A percentile compares a stretch with the other conserved stretches of the same genome.
These are phyloP conservation scores for Heterodera schachtii DNA, from an alignment of 1,140 invertebrate species.

Conservation along the genomic window DNA sequence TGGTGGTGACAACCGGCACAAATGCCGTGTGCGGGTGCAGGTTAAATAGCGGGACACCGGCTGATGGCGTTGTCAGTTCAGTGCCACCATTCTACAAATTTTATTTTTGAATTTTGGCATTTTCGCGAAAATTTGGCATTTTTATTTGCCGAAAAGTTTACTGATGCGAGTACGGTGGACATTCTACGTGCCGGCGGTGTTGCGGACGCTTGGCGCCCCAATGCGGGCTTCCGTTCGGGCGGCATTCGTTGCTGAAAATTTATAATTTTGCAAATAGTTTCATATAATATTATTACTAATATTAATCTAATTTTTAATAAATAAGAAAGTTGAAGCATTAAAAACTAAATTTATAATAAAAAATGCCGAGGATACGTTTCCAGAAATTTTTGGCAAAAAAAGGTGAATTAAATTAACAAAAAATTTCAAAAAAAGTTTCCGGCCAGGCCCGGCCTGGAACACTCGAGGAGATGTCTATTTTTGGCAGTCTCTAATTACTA, in stretches of 20 bases:
- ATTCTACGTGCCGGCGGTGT: not conserved
- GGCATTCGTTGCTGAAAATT: not conserved
- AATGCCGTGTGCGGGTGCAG: constrained; percentile 20
- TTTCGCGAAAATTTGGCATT: not conserved
- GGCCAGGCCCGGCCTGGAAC: too few species aligned
- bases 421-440: too few species aligned
- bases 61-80: constrained; percentile 31
- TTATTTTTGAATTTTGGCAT: not conserved
- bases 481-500: too few species aligned
- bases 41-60: constrained; percentile 41
- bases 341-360: too few species aligned
- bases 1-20: constrained; percentile 4
- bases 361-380: too few species aligned
- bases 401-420: too few species aligned
- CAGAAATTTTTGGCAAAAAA: too few species aligned
- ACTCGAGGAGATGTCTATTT: too few species aligned
- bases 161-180: not conserved
- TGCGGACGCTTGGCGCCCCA: not conserved
- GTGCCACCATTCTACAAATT: constrained; percentile 41
- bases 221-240: not conserved
- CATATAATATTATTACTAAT: too few species aligned
- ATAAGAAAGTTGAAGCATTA: too few species aligned
- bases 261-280: too few species aligned
- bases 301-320: too few species aligned
- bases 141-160: not conserved